Base-by-base conservation (phyloP, 2,888 invertebrate species). In the Alviniconcha strummeri region DNA sequence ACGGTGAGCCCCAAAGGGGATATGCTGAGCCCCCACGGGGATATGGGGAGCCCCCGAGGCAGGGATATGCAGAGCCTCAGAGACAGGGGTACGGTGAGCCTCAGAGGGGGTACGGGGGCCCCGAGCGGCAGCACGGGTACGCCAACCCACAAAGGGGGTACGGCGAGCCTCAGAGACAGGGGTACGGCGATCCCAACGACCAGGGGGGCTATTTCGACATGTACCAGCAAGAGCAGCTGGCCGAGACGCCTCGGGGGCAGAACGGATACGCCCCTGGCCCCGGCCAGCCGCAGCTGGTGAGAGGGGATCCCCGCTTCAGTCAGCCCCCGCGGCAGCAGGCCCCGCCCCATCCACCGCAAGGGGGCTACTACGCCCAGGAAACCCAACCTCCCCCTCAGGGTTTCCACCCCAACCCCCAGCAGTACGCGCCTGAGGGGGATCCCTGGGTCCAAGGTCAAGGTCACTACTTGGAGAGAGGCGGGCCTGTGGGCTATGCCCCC, bases 291-390 rank as follows among this genome's bases (percentile, higher is more conserved):
- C 56, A n/a, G 19, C 36, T 19, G 55, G 57, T n/a, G 15, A n/a
- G 57, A 57, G 19, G 55, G 13, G 19, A 17, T 5, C 57, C 74
- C 5, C 19, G 74, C n/a, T 9, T 7, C 74, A 54, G 52, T 36
- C 36, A 57, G n/a, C 57, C 77, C 57, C 52, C n/a, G 13, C n/a
- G 36, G 36, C 36, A 36, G 36, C 36, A 36, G 36, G 36, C 57
- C n/a, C 76, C 56, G 8, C 76, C 56, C 6, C 57, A 15, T 72
- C 52, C 75, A 13, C 36, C 80, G 55, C 79, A 60, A 74, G 78
- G 76, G 8, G 79, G 78, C 9, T 83, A 83, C 19, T 79, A 79
- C 57, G 77, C 69, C n/a, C 83, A 83, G 17, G 78, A 79, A 15
- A 64, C 69, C 6, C 52, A 74, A 57, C 76, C 69, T 52, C 81